Conservation (phyloP, 2,797 vertebrate species). For the Danio kyathit region DNA sequence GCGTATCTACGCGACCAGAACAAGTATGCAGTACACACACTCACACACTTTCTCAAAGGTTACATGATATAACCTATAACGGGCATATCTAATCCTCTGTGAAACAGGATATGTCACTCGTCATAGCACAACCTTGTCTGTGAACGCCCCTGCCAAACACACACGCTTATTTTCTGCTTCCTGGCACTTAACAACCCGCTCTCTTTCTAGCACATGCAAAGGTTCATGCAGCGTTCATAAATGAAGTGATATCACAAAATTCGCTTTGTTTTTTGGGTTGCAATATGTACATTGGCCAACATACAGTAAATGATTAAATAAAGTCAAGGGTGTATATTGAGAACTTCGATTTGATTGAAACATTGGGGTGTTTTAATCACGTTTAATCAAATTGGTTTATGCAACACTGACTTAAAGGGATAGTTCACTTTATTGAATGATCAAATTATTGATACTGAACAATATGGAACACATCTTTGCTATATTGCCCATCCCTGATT, state of each 20-base stretch:
- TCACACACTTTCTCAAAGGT: constrained; percentile 37
- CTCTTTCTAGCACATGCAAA: neutral
- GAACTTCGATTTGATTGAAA: too few relatives aligned
- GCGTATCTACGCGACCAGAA: constrained; percentile 36
- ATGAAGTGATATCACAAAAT: neutral
- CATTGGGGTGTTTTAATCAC: too few relatives aligned
- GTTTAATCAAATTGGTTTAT: too few relatives aligned
- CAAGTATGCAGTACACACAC: constrained; percentile 22
- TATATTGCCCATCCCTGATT: too few relatives aligned
- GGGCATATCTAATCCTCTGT: constrained; percentile 50
- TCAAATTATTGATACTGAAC: too few relatives aligned
- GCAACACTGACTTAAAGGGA: too few relatives aligned
- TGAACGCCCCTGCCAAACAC: constrained; percentile 4
- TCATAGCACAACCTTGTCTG: constrained; percentile 17
- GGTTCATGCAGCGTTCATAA: neutral
- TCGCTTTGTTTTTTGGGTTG: too few relatives aligned
- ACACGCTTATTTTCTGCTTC: neutral
- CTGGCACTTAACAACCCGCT: constrained; percentile 14
- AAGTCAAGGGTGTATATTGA: too few relatives aligned
- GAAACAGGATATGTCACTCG: constrained; percentile 40
- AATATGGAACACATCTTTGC: too few relatives aligned
- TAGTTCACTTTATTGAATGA: too few relatives aligned
- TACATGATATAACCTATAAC: constrained; percentile 45
- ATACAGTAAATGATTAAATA: too few relatives aligned
- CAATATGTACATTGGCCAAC: too few relatives aligned